phyloP scores from a whole-genome alignment of 2,797 vertebrate species.

The Myotis findleyi region DNA sequence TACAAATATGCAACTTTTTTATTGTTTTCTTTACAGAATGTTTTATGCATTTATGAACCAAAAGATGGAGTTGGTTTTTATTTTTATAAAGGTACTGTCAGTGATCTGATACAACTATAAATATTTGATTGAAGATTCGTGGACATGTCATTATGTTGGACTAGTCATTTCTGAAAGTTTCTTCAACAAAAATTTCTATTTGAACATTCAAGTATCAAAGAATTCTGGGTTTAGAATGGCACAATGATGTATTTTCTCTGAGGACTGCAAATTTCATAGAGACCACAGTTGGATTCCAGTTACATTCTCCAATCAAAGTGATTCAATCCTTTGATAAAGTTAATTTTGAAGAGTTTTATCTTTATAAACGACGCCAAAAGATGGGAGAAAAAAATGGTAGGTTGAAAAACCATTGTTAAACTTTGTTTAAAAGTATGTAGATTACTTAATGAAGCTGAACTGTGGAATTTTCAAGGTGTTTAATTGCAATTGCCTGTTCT shows the following conservation, averaged over 20 bases:
- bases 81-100: slow-evolving; percentile 53
- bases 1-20: slow-evolving; percentile 45
- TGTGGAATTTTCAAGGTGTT: slow-evolving; percentile 52
- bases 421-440: slow-evolving; percentile 27
- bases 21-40: slow-evolving; percentile 69
- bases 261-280: slow-evolving; percentile 55
- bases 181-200: slow-evolving; percentile 52
- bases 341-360: slow-evolving; percentile 68
- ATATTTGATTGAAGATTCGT: slow-evolving; percentile 49
- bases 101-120: slow-evolving; percentile 44
- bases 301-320: slow-evolving; percentile 67
- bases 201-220: slow-evolving; percentile 63
- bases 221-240: slow-evolving; percentile 18
- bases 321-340: slow-evolving; percentile 49
- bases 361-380: neutral
- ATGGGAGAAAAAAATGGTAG: slow-evolving; percentile 85
- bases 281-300: slow-evolving; percentile 51
- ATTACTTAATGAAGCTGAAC: neutral
- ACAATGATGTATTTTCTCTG: slow-evolving; percentile 41
- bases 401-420: slow-evolving; percentile 69
- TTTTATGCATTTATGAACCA: slow-evolving; percentile 63
- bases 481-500: slow-evolving; percentile 39
- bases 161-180: slow-evolving; percentile 62
- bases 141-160: slow-evolving; percentile 49
- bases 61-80: slow-evolving; percentile 70